Base-by-base conservation (phyloP, 2,888 invertebrate genomes). In the Rhyacophila evoluta region DNA sequence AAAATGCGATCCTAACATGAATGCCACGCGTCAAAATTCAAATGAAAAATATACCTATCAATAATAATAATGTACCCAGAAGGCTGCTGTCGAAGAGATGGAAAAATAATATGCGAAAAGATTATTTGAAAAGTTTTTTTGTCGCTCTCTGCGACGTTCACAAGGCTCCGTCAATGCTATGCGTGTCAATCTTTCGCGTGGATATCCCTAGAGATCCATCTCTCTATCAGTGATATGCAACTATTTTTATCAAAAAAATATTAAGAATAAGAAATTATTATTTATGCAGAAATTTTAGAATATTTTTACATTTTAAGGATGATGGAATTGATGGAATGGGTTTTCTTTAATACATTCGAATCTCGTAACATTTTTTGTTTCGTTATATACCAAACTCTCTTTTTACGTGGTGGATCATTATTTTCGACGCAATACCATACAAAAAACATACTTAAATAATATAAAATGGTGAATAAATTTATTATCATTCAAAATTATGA, bases 111-210 rank as follows among this genome's bases (percentile, higher is more conserved):
- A 55, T 55, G 55, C 12, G 55, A 55, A 55, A 55, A 39, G 39
- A 39, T 39, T 39, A 39, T 39, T 39, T 39, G 55, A 55, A 55
- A 55, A 55, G 55, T 55, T 55, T 55, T 55, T 55, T 25, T 55
- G 55, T 19, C 55, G 55, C 55, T 55, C 55, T 55, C 19, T 12
- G 19, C 55, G 19, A 19, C 25, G 25, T 55, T 55, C 19, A 19
- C 4, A 19, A 55, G 55, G 19, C 55, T 55, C 25, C 19, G 55
- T 55, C 55, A 55, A 55, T 55, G 19, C 19, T 55, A 55, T 55
- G 55, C 19, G 10, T 19, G 55, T 55, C 55, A 25, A 55, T 55
- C 19, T 25, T 10, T 55, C 55, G 15, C 19, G 55, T 19, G 15
- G 25, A 55, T 55, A 55, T 55, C 55, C 55, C 55, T 10, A 25